Evolutionary conservation across 2,888 invertebrate genomes (phyloP), one percentile per base, ranked within the genome.

Genomic region (Gasteruption jaculator): DNA sequence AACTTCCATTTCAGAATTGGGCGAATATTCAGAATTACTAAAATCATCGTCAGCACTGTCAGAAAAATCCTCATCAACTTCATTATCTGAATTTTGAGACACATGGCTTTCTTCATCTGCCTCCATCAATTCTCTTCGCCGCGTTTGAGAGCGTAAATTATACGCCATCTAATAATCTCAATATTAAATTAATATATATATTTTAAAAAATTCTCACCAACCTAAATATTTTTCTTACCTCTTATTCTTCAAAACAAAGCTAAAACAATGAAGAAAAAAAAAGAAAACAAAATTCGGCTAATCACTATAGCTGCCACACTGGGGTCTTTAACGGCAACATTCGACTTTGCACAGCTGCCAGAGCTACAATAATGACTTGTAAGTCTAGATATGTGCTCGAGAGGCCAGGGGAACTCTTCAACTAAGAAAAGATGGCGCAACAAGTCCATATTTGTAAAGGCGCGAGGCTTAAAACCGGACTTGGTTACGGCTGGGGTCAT

Each of bases 151-250:
- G 7, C 35, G 24, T 35, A 35, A 22, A 24, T 35, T 35, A 35
- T 35, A 35, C 15, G 22, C 35, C 25, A 35, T 35, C 35, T 35
- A 35, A 34, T 34, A 34, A 34, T 8, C 2, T 8, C 11, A 15
- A 34, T n/a, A n/a, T n/a, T n/a, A n/a, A n/a, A n/a, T n/a, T 22
- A 34, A 12, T 22, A 24, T 8, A 24, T n/a, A n/a, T n/a, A n/a
- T 24, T 24, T n/a, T 22, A 34, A 34, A 22, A 34, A 22, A 34
- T 34, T 21, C 12, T 12, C 16, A 12, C 4, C 12, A 34, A 8
- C 12, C 22, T 15, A 10, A 34, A 34, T 34, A 12, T 34, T 34
- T n/a, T 34, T 22, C 34, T 34, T 34, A 34, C 22, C 12, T 31
- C 2, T 15, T 31, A 16, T 11, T 19, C 2, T 31, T 16, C 14